Evolutionary conservation across 2,797 vertebrate species (phyloP).

Genomic region (Clarias fuscus): DNA sequence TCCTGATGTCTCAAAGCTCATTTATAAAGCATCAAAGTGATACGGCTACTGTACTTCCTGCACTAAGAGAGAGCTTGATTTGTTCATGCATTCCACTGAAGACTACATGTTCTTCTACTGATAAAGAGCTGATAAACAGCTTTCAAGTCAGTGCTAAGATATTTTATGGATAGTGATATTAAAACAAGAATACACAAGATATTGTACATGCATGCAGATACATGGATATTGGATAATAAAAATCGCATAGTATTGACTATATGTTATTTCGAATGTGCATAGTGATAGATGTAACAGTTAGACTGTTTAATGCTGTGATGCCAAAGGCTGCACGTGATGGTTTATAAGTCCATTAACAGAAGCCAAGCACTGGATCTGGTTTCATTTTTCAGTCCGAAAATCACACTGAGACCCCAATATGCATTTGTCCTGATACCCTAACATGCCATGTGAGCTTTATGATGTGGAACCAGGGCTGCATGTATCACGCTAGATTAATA

Average conservation of each 20-base stretch:
- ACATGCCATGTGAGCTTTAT: conserved; percentile 25
- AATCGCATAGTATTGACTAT: neutral
- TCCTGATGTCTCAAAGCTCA: conserved; percentile 7
- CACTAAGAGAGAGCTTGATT: neutral
- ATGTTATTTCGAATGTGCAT: neutral
- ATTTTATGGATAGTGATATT: neutral
- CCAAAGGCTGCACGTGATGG: neutral
- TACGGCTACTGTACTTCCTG: neutral
- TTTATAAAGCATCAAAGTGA: conserved; percentile 13
- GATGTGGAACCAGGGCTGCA: conserved; percentile 47
- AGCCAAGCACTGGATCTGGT: neutral
- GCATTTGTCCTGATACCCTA: conserved; percentile 30
- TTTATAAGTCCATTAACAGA: conserved; percentile 31
- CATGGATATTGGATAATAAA: neutral
- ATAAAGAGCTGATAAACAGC: neutral
- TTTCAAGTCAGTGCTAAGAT: neutral
- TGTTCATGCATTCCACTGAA: neutral
- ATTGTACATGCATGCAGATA: neutral
- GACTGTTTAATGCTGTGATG: conserved; percentile 1
- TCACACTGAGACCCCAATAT: neutral
- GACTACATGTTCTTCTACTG: neutral
- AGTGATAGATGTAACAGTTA: conserved; percentile 5
- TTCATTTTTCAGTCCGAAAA: conserved; percentile 10
- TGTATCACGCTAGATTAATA: conserved; percentile 62
- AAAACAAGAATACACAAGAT: neutral